Evolutionary conservation across 2,888 invertebrate species (phyloP), one percentile per base, ranked within the genome.

Genomic region (Cylloceria caligata): DNA sequence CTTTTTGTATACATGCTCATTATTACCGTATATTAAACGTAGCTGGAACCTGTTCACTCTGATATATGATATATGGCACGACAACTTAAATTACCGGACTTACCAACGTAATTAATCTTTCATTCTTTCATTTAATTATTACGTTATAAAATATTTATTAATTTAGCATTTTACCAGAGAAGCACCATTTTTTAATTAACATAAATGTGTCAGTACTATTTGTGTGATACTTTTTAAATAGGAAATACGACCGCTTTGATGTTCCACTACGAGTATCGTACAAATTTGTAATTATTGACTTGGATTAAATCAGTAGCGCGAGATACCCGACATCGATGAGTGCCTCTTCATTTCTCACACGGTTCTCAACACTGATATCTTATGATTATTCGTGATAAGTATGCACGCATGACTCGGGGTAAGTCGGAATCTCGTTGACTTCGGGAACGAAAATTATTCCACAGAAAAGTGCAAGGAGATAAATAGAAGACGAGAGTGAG

Each of bases 61-160:
- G n/a, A n/a, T n/a, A n/a, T n/a, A n/a, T n/a, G 30, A 57, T 27
- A 57, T 57, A 57, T 57, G 27, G n/a, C 30, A 30, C 7, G 16
- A 13, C 30, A 57, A 30, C 30, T n/a, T 30, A 57, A 27, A 57
- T 57, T 57, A 57, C 30, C 55, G 11, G 55, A 45, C 62, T 47
- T 60, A 19, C 24, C n/a, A n/a, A 30, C 60, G 62, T 62, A 39
- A 47, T 42, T 34, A 34, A 47, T 62, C 21, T 45, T 27, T 34
- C 39, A 62, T 57, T 60, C 6, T 19, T 16, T 1, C 16, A 73
- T 55, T 62, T 13, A 47, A 62, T 30, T 30, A 73, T 65, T 24
- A 4, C 24, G 30, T 19, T 30, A 45, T 68, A 21, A 49, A 68
- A 45, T 30, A 49, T 34, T 16, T 13, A 47, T 47, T 68, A 27